Conservation (phyloP, 2,797 vertebrate genomes). For the Sebastes flavidus region DNA sequence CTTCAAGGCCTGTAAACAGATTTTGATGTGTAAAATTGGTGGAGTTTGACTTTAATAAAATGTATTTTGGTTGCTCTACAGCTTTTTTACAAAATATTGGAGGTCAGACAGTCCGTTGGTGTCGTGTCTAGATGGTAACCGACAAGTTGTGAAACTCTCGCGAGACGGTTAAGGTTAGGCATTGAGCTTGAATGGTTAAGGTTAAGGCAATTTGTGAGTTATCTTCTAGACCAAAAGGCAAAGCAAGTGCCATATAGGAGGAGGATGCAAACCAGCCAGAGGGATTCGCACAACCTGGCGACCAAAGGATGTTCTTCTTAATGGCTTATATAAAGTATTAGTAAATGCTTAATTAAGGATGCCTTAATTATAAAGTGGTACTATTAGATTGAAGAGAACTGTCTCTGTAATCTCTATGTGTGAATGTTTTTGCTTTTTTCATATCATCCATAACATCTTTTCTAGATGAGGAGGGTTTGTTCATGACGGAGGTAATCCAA, state of each 20-base stretch:
- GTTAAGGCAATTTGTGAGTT: no score
- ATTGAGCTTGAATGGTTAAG: no score
- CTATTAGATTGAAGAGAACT: neutral
- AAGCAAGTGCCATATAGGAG: neutral
- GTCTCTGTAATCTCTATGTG: neutral
- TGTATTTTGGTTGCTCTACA: neutral
- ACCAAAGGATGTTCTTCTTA: neutral
- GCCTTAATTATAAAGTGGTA: neutral
- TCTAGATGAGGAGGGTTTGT: slow-evolving; percentile 85
- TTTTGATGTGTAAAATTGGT: no score
- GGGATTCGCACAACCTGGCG: neutral
- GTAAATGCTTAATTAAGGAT: neutral
- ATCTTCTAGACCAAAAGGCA: neutral
- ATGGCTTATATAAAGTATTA: neutral
- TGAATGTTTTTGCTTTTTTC: neutral
- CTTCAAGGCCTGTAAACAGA: no score
- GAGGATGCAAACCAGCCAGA: neutral
- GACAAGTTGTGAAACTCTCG: no score
- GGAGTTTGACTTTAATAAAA: no score
- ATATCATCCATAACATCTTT: neutral
- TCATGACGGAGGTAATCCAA: slow-evolving; percentile 82
- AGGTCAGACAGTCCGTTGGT: neutral
- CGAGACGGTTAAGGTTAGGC: no score
- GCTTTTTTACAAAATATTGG: neutral
- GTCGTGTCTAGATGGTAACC: no score